Percentiles rank a stretch among this genome's conserved stretches.
These are phyloP conservation scores for Grallaria varia DNA, from an alignment of 2,113 vertebrate species.

Conservation along the genomic window DNA sequence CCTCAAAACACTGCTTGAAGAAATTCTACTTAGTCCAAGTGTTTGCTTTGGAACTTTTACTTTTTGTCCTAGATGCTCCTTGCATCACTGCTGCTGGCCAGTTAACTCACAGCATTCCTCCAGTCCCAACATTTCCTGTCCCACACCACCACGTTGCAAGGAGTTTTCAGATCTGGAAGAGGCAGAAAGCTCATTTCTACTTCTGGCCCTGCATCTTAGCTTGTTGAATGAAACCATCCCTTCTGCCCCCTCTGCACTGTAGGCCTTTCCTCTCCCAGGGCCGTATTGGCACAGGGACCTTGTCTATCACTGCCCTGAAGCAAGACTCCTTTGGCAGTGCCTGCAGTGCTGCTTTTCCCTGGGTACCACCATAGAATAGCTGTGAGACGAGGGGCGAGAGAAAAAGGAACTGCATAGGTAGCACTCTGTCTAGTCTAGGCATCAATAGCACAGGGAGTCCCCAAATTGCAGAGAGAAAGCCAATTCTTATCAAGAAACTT, in stretches of 20 bases:
- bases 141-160: neutral
- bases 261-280: neutral
- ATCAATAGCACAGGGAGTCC: neutral
- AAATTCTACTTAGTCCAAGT: neutral
- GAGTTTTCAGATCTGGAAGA: neutral
- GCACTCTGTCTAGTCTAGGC: no score
- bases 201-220: neutral
- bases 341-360: neutral
- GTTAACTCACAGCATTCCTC: rapidly evolving
- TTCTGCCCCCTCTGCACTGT: neutral
- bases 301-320: neutral
- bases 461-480: neutral
- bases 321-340: neutral
- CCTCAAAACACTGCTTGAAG: neutral
- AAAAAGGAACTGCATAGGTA: neutral
- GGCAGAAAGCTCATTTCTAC: neutral
- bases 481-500: neutral
- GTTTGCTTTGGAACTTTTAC: neutral
- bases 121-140: neutral
- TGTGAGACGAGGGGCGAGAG: neutral
- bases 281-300: neutral
- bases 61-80: neutral
- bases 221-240: neutral
- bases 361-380: neutral
- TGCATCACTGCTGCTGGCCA: neutral